A percentile compares a stretch with the other conserved stretches of the same genome.
Evolutionary conservation across 2,797 vertebrate species (phyloP).

Genomic region (Pangasius djambal): DNA sequence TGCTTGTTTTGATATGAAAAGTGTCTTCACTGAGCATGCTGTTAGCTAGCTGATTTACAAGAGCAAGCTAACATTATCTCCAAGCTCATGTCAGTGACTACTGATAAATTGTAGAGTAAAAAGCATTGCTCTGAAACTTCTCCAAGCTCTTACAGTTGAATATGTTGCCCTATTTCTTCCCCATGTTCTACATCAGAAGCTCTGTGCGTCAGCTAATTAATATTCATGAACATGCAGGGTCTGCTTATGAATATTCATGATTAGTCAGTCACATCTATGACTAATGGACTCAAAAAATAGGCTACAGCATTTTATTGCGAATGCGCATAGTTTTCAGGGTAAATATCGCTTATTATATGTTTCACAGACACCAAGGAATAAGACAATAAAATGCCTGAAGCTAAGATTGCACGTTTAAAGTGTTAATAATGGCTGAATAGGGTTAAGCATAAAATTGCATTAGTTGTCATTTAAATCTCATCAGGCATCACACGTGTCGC

Average conservation of each 20-base stretch:
- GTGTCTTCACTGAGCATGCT: not conserved
- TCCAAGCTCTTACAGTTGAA: not conserved
- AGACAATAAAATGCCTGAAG: not conserved
- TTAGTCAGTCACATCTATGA: conserved; percentile 15
- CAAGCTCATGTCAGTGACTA: not conserved
- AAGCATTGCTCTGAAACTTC: conserved; percentile 1
- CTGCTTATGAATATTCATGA: conserved; percentile 37
- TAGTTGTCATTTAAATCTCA: conserved; percentile 13
- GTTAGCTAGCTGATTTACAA: not conserved
- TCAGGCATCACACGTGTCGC: conserved; percentile 51
- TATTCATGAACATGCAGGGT: conserved; percentile 18
- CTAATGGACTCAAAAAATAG: conserved; percentile 11
- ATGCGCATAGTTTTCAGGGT: not conserved
- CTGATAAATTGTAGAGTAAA: not conserved
- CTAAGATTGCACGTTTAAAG: not conserved
- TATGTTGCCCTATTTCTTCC: conserved; percentile 25
- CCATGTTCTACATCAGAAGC: conserved; percentile 17
- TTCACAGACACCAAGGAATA: not conserved
- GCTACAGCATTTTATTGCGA: not conserved
- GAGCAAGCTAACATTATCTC: not conserved
- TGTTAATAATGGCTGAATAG: not conserved
- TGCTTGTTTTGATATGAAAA: not conserved
- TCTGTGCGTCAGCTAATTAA: conserved; percentile 22
- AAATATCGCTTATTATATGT: conserved; percentile 4
- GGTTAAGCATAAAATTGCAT: not conserved